phyloP scores from a whole-genome alignment of 2,888 invertebrate genomes.

The Monochamus alternatus region DNA sequence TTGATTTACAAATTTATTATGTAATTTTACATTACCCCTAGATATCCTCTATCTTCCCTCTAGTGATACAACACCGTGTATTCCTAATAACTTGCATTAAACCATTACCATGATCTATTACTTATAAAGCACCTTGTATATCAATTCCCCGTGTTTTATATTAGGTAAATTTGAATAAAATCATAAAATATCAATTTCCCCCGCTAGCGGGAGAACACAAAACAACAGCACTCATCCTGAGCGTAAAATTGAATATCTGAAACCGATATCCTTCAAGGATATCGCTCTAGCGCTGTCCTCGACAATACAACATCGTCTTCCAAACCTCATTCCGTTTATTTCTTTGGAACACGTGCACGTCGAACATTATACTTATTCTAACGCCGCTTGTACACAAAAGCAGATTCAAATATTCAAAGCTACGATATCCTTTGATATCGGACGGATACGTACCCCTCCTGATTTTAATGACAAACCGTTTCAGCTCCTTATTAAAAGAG shows the following conservation, averaged over 20 bases:
- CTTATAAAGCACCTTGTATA: no score
- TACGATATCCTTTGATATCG: conserved; percentile 24
- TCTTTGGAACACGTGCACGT: conserved; percentile 14
- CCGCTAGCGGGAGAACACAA: not conserved
- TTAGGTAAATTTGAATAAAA: no score
- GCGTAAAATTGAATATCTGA: conserved; percentile 7
- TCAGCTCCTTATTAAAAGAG: not conserved
- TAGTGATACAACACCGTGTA: no score
- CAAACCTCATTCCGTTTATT: conserved; percentile 6
- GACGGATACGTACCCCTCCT: not conserved
- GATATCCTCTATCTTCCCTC: no score
- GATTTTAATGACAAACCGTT: not conserved
- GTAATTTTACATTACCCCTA: no score
- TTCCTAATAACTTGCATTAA: no score
- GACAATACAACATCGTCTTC: conserved; percentile 2
- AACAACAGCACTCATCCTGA: not conserved
- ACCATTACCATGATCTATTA: no score
- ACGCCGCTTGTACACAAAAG: conserved; percentile 7
- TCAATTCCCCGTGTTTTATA: no score
- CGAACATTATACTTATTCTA: conserved; percentile 10
- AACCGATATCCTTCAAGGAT: conserved; percentile 6
- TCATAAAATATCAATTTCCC: not conserved
- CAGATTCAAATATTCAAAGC: conserved; percentile 20
- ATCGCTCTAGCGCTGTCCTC: not conserved
- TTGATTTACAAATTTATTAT: no score